Conservation (phyloP, 2,888 invertebrate species). For the Agrilus biguttatus region DNA sequence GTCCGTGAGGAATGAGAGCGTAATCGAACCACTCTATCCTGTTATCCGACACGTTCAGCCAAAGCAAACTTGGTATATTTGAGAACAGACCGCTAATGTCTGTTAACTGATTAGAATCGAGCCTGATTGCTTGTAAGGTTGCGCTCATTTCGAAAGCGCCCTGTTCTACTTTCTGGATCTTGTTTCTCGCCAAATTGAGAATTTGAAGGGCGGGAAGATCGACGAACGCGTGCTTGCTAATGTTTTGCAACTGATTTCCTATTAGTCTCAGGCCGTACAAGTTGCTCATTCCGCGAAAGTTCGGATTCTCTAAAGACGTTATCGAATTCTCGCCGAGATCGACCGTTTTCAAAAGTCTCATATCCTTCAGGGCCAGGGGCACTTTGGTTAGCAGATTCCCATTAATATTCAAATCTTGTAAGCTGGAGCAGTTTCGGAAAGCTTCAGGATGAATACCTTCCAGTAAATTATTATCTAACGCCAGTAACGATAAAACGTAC, state of each 20-base stretch:
- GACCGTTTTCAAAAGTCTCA: constrained; percentile 73
- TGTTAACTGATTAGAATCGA: constrained; percentile 72
- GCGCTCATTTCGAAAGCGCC: constrained; percentile 68
- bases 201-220: constrained; percentile 72
- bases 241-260: constrained; percentile 73
- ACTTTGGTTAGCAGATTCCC: constrained; percentile 70
- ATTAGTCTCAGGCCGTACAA: constrained; percentile 79
- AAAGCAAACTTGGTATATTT: constrained; percentile 68
- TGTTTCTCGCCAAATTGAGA: constrained; percentile 77
- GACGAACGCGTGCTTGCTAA: constrained; percentile 64
- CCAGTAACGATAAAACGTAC: constrained; percentile 70
- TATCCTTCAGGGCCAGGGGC: constrained; percentile 69
- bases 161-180: constrained; percentile 60
- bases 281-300: constrained; percentile 71
- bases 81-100: constrained; percentile 74
- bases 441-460: constrained; percentile 76
- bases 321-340: constrained; percentile 88
- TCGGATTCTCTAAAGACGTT: constrained; percentile 61
- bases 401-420: constrained; percentile 82
- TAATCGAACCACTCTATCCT: constrained; percentile 81
- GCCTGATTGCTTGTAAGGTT: constrained; percentile 69
- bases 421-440: constrained; percentile 78
- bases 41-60: constrained; percentile 87
- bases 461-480: constrained; percentile 73
- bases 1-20: constrained; percentile 61